Conservation (phyloP, 1,140 invertebrate genomes). For the Heterodera schachtii region DNA sequence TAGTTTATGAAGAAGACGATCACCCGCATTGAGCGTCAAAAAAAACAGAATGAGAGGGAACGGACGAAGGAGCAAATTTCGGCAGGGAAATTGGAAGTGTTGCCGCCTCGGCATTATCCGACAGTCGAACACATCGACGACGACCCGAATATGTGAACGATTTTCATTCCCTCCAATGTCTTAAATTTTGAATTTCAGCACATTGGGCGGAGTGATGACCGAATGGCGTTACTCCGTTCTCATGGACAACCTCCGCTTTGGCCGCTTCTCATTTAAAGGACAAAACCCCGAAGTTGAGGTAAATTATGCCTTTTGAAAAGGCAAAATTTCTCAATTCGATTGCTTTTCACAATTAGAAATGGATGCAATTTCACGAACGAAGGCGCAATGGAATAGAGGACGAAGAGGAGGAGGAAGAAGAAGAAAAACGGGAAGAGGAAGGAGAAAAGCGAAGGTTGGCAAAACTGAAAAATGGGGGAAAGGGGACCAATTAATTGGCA, state of each 20-base stretch:
- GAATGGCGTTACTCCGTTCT: conserved; percentile 26
- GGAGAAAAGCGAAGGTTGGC: neutral
- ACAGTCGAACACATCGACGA: conserved; percentile 27
- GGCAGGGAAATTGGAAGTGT: conserved; percentile 21
- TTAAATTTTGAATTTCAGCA: neutral
- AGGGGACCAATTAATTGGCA: neutral
- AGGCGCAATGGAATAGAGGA: conserved; percentile 10
- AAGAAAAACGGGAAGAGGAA: neutral
- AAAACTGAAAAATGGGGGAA: neutral
- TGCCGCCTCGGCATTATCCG: conserved; percentile 19
- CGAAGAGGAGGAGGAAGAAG: conserved; percentile 2
- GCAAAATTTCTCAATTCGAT: too few species aligned
- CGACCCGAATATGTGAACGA: conserved; percentile 11
- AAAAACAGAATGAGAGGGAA: neutral
- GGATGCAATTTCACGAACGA: conserved; percentile 27
- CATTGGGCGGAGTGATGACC: conserved; percentile 23
- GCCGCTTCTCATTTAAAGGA: conserved; percentile 28
- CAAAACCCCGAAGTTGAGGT: conserved; percentile 29
- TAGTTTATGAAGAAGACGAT: conserved; percentile 23
- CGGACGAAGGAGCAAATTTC: conserved; percentile 21
- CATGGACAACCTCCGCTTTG: conserved; percentile 19
- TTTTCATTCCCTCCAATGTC: too few species aligned
- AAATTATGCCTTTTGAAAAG: neutral
- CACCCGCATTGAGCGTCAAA: neutral
- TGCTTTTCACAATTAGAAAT: conserved; percentile 5